These are phyloP conservation scores for Macrophya alboannulata DNA, from an alignment of 2,888 invertebrate genomes.

Conservation along the genomic window DNA sequence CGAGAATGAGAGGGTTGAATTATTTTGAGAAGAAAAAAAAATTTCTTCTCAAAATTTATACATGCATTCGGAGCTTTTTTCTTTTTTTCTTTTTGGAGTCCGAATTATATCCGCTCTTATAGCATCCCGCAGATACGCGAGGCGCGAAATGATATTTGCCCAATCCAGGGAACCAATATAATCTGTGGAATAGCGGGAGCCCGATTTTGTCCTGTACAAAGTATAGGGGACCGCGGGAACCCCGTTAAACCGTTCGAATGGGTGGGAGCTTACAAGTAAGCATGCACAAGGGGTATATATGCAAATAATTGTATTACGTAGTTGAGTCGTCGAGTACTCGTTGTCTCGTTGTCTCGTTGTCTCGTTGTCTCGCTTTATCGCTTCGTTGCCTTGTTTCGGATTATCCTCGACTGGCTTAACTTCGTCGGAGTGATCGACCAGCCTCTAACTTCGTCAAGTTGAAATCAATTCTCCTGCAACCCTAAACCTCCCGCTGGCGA, in stretches of 20 bases:
- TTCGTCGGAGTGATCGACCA: conserved; percentile 39
- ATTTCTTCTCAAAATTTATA: neutral
- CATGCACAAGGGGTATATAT: conserved; percentile 63
- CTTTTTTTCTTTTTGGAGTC: neutral
- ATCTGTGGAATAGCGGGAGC: conserved; percentile 29
- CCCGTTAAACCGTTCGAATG: conserved; percentile 18
- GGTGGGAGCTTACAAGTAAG: conserved; percentile 39
- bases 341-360: conserved; percentile 29
- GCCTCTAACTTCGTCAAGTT: conserved; percentile 67
- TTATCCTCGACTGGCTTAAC: conserved; percentile 69
- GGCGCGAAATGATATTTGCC: conserved; percentile 74
- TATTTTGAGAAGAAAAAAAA: neutral
- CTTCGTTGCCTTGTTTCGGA: conserved; percentile 64
- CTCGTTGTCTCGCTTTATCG: conserved; percentile 58
- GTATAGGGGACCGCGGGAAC: neutral
- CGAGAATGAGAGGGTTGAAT: neutral
- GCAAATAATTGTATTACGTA: conserved; percentile 77
- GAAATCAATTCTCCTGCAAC: conserved; percentile 60
- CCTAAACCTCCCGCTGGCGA: conserved; percentile 11
- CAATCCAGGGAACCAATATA: conserved; percentile 70
- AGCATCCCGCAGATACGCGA: neutral
- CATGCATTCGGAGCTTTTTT: neutral
- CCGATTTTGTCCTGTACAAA: conserved; percentile 11
- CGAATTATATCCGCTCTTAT: neutral
- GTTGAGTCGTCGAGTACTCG: conserved; percentile 66